Conservation (phyloP, 2,888 invertebrate species). For the Cheilosia soror region DNA sequence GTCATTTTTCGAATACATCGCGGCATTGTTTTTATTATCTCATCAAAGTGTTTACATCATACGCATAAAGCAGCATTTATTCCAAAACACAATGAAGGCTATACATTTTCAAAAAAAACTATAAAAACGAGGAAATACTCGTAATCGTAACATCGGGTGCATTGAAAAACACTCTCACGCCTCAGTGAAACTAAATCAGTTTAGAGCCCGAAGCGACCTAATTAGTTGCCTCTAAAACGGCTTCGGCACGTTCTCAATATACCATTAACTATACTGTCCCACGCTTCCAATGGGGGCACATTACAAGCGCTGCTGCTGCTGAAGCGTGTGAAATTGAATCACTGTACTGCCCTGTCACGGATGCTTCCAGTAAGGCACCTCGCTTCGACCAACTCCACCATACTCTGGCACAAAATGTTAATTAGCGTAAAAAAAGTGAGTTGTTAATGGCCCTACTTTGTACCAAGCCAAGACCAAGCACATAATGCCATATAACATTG, state of each 20-base stretch:
- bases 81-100: no score
- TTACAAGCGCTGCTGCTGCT: constrained; percentile 43
- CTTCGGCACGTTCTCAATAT: constrained; percentile 50
- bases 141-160: background rate
- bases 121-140: background rate
- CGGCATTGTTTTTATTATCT: no score
- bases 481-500: constrained; percentile 48
- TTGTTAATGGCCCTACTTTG: constrained; percentile 74
- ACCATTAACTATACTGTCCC: constrained; percentile 37
- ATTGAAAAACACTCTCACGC: constrained; percentile 17
- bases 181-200: constrained; percentile 26
- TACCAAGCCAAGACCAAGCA: constrained; percentile 38
- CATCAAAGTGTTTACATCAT: no score
- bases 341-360: constrained; percentile 41
- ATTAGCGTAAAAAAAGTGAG: constrained; percentile 73
- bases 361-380: constrained; percentile 37
- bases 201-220: constrained; percentile 47
- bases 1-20: no score
- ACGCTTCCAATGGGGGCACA: constrained; percentile 19
- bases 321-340: constrained; percentile 69
- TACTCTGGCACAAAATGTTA: constrained; percentile 61
- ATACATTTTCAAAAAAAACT: background rate
- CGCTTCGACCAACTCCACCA: constrained; percentile 25
- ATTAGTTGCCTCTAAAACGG: constrained; percentile 54
- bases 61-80: no score